Base-by-base conservation (phyloP, 2,888 invertebrate genomes). In the Proisotoma minuta region DNA sequence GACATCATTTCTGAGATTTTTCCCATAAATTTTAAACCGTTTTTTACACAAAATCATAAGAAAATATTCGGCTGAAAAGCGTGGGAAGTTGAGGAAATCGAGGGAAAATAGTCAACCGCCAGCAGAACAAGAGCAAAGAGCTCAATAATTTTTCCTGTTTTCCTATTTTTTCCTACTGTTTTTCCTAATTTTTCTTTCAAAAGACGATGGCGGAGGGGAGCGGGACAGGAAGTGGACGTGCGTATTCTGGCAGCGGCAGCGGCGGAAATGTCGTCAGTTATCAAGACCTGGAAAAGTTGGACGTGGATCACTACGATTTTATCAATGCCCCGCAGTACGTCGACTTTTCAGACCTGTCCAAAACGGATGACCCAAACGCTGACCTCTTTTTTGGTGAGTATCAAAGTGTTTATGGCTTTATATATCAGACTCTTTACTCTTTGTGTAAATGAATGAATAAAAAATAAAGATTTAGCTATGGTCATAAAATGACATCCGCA, bases 311-410 rank as follows among this genome's bases (percentile, higher is more conserved):
- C 18, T 66, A 66, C 39, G 66, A 66, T 23, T 63, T 61, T 52
- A 63, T 71, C 34, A 68, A 71, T 48, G 71, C 71, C 5, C 71
- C 71, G 5, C 71, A 71, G 40, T 71, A 64, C 50, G 62, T 71
- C 43, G 71, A 71, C 34, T 70, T 71, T 48, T 57, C 59, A 29
- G 66, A 68, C 24, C 60, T 71, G 57, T 59, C 57, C 1, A 22
- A 48, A 22, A 50, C 60, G 10, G 65, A 68, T 54, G 66, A 68
- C 51, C 62, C 61, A 1, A 61, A 68, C 24, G 67, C 64, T 3
- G 71, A 71, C 28, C 60, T 58, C n/a, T 71, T 64, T 57, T 71
- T 71, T 56, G 66, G 71, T 71, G 52, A 58, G 50, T 48, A n/a
- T n/a, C n/a, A n/a, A n/a, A n/a, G n/a, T n/a, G n/a, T n/a, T 40